Evolutionary conservation across 2,888 invertebrate genomes (phyloP), one percentile per base, ranked within the genome.

Genomic region (Eurytoma adleriae): DNA sequence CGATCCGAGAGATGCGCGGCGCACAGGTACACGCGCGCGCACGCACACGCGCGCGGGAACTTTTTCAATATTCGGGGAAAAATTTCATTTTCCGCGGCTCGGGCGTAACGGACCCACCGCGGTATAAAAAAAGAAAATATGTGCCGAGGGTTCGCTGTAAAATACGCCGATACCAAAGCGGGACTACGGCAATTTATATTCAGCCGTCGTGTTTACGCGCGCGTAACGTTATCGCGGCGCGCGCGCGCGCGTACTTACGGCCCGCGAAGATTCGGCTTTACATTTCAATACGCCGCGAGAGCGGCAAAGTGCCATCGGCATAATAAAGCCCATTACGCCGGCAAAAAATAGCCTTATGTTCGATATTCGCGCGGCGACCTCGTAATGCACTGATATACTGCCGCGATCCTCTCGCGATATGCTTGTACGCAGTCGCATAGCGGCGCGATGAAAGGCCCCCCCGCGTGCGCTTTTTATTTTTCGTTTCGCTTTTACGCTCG

Each of bases 61-160:
- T 77, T 77, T 77, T 77, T 70, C 76, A 77, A 77, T 77, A 77
- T 77, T 69, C 76, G 64, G 62, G 66, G 50, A 12, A 14, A 74
- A 70, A 70, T 77, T 77, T 77, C 76, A 69, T 70, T 62, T 48
- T n/a, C 69, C 14, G 10, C 59, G 71, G 24, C 0, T 4, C 24
- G 18, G 48, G 2, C 50, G 70, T 27, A 4, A 50, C 50, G 48
- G 27, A 24, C 16, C 7, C 40, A 24, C 50, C 24, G 20, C 24
- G 50, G n/a, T 54, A 24, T 10, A 54, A 52, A 40, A 30, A 70
- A 30, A n/a, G 70, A 48, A 20, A 48, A 16, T 20, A 20, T 10
- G 50, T 20, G 10, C n/a, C 24, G 24, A 24, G 62, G 18, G 72
- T 18, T 20, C 18, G 50, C 67, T 62, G 48, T 48, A 77, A 70